Conservation (phyloP, 2,797 vertebrate genomes). For the Rhinatrema bivittatum region DNA sequence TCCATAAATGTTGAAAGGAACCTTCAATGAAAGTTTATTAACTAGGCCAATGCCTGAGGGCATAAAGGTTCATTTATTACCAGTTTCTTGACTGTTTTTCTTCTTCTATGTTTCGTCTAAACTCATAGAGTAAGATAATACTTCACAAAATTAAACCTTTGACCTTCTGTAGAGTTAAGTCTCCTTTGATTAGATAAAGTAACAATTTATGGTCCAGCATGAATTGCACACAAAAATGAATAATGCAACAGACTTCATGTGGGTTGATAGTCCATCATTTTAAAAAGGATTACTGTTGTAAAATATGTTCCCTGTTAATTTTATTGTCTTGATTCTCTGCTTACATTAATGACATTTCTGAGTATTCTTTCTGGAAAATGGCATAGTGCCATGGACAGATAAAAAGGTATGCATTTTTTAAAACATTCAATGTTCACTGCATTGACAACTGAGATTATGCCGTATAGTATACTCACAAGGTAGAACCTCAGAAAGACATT, state of each 20-base stretch:
- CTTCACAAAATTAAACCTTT: constrained; percentile 78
- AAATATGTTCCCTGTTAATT: constrained; percentile 42
- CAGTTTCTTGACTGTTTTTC: constrained; percentile 72
- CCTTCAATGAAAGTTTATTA: constrained; percentile 79
- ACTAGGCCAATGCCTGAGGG: constrained; percentile 69
- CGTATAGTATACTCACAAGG: too few species aligned
- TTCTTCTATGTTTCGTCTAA: constrained; percentile 73
- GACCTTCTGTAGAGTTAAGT: constrained; percentile 73
- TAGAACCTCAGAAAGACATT: too few species aligned
- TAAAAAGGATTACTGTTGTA: constrained; percentile 60
- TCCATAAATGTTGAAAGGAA: constrained; percentile 77
- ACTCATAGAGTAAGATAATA: constrained; percentile 75
- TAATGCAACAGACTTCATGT: constrained; percentile 67
- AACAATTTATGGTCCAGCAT: constrained; percentile 71
- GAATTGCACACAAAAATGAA: constrained; percentile 87
- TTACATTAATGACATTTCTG: too few species aligned
- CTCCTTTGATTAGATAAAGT: constrained; percentile 77
- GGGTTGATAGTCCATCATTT: constrained; percentile 61
- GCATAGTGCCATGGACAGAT: too few species aligned
- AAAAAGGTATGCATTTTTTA: too few species aligned
- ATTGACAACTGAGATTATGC: too few species aligned
- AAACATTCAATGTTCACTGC: too few species aligned
- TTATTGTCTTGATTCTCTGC: too few species aligned
- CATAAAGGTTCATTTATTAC: constrained; percentile 77
- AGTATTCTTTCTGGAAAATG: too few species aligned